Conservation (phyloP, 1,140 invertebrate genomes). For the Hylyphantes graminicola region DNA sequence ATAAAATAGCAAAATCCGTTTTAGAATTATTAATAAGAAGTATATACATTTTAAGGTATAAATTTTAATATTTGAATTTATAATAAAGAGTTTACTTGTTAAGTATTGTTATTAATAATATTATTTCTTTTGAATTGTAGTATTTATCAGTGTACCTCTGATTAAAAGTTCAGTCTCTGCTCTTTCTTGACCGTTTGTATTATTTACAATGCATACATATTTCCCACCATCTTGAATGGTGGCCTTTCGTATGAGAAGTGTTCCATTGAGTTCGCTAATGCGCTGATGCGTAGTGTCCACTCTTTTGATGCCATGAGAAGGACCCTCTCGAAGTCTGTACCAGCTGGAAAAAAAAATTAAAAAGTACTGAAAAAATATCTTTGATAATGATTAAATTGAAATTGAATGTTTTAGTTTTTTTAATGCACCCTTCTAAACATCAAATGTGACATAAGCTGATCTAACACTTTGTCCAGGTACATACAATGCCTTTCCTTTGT, state of each 20-base stretch:
- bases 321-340: conserved; percentile 48
- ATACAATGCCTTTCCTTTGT: no score
- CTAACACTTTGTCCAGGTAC: no score
- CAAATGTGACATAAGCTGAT: no score
- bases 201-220: conserved; percentile 65
- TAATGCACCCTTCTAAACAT: background rate
- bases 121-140: background rate
- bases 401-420: background rate
- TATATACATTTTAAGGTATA: no score
- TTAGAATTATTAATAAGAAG: no score
- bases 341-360: conserved; percentile 23
- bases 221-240: conserved; percentile 61
- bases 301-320: conserved; percentile 35
- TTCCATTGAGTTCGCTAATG: conserved; percentile 54
- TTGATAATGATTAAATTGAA: background rate
- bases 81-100: no score
- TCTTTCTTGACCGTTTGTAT: conserved; percentile 63
- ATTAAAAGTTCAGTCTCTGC: conserved; percentile 63
- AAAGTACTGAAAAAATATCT: no score
- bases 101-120: background rate
- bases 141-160: conserved; percentile 59
- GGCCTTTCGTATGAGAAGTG: conserved; percentile 61
- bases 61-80: no score
- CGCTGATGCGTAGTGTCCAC: conserved; percentile 31
- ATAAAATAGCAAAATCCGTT: no score